phyloP scores from a whole-genome alignment of 2,888 invertebrate species.

The Piscicola geometra region DNA sequence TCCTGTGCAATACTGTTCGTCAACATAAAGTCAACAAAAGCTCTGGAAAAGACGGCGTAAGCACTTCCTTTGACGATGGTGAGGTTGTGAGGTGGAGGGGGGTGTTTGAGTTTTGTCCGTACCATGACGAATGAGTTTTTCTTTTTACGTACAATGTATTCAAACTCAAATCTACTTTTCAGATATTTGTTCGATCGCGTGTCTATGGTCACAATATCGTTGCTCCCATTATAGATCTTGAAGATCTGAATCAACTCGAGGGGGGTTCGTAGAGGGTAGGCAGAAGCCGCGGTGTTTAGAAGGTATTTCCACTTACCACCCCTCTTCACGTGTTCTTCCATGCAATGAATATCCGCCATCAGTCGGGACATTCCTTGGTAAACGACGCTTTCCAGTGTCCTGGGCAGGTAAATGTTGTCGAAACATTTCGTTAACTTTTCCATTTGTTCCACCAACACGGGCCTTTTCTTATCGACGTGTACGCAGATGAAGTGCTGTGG shows the following conservation, averaged over 20 bases:
- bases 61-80: constrained; percentile 53
- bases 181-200: not conserved
- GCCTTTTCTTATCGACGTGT: constrained; percentile 50
- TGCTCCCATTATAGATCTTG: constrained; percentile 53
- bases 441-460: constrained; percentile 24
- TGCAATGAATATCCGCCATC: constrained; percentile 52
- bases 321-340: constrained; percentile 48
- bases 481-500: constrained; percentile 53
- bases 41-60: constrained; percentile 52
- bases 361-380: constrained; percentile 52
- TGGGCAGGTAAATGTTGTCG: constrained; percentile 49
- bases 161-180: constrained; percentile 39
- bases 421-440: constrained; percentile 16
- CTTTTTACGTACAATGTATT: not conserved
- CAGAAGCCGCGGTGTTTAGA: constrained; percentile 52
- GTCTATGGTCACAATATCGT: constrained; percentile 48
- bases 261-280: constrained; percentile 53
- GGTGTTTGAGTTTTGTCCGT: constrained; percentile 42
- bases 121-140: constrained; percentile 42
- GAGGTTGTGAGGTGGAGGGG: constrained; percentile 45
- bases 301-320: constrained; percentile 51
- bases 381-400: constrained; percentile 50
- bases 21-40: constrained; percentile 51
- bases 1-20: constrained; percentile 46
- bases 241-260: constrained; percentile 53